A percentile compares a stretch with the other conserved stretches of the same genome.
Conservation (phyloP, 2,888 invertebrate genomes). For the Coleophora flavipennella region DNA sequence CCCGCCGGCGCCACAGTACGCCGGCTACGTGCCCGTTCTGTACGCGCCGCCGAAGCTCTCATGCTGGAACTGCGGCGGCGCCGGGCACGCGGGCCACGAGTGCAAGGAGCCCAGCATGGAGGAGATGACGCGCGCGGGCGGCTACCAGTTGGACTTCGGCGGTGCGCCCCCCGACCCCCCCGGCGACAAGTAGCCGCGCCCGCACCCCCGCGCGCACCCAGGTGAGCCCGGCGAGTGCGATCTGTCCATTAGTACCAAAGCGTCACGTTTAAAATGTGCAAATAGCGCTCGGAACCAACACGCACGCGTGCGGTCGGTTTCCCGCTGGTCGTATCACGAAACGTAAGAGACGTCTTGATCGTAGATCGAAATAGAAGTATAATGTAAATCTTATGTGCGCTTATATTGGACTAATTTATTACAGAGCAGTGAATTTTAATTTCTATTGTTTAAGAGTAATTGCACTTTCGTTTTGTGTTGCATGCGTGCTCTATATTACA, state of each 20-base stretch:
- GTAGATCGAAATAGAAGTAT: constrained; percentile 31
- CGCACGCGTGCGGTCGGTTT: constrained; percentile 6
- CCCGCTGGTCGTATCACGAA: constrained; percentile 9
- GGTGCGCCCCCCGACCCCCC: constrained; percentile 57
- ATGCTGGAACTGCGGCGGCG: constrained; percentile 94
- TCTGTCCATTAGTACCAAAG: constrained; percentile 35
- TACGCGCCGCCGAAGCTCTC: constrained; percentile 77
- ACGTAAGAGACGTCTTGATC: constrained; percentile 18
- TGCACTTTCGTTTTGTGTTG: constrained; percentile 47
- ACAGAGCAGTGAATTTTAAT: constrained; percentile 23
- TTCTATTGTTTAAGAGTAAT: constrained; percentile 33
- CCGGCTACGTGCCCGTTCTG: constrained; percentile 64
- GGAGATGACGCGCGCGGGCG: constrained; percentile 85
- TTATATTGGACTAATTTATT: constrained; percentile 32
- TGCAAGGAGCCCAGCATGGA: constrained; percentile 95
- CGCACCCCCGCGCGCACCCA: constrained; percentile 13
- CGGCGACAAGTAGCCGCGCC: constrained; percentile 44
- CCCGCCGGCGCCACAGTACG: constrained; percentile 51
- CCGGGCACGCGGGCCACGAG: constrained; percentile 86
- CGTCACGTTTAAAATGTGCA: constrained; percentile 30
- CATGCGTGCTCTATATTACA: background rate
- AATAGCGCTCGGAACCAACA: constrained; percentile 22
- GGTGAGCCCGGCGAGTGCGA: constrained; percentile 14
- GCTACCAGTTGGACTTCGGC: constrained; percentile 78
- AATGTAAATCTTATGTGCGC: constrained; percentile 36